Conservation (phyloP, 2,113 vertebrate species). For the Siniperca knerii region DNA sequence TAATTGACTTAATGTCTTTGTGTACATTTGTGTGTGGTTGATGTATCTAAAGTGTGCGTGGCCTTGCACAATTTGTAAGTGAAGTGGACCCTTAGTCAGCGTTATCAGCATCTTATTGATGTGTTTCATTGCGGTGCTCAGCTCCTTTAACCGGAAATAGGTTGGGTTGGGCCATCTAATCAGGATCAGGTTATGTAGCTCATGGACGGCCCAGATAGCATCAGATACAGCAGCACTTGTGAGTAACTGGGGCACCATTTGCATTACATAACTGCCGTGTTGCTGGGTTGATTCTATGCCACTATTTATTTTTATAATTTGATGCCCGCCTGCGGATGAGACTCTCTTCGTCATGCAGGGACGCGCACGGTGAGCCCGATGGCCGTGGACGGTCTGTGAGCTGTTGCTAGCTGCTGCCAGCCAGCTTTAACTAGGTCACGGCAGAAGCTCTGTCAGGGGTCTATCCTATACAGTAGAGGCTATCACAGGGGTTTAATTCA, state of each 20-base stretch:
- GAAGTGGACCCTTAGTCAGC: slow-evolving; percentile 25
- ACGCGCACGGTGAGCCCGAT: slow-evolving; percentile 60
- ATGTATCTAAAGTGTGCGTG: neutral
- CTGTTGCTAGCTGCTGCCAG: slow-evolving; percentile 58
- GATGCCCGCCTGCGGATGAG: slow-evolving; percentile 67
- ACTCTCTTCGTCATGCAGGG: slow-evolving; percentile 69
- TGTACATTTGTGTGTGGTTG: neutral
- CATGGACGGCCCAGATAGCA: slow-evolving; percentile 16
- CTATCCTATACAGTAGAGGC: neutral
- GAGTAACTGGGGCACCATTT: slow-evolving; percentile 73
- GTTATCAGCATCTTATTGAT: slow-evolving; percentile 28
- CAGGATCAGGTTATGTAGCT: slow-evolving; percentile 43
- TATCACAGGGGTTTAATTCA: neutral
- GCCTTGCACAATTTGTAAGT: slow-evolving; percentile 2
- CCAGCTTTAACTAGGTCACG: slow-evolving; percentile 76
- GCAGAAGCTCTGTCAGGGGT: slow-evolving; percentile 51
- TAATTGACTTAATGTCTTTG: neutral
- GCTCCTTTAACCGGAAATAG: slow-evolving; percentile 9
- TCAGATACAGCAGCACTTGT: neutral
- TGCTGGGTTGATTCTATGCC: slow-evolving; percentile 72
- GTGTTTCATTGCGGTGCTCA: neutral
- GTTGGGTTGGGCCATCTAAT: slow-evolving; percentile 42
- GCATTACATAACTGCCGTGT: slow-evolving; percentile 75
- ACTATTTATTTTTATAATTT: slow-evolving; percentile 80
- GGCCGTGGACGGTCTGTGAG: slow-evolving; percentile 54